Evolutionary conservation across 1,140 invertebrate genomes (phyloP), one percentile per base, ranked within the genome.

Genomic region (Phortica variegata): DNA sequence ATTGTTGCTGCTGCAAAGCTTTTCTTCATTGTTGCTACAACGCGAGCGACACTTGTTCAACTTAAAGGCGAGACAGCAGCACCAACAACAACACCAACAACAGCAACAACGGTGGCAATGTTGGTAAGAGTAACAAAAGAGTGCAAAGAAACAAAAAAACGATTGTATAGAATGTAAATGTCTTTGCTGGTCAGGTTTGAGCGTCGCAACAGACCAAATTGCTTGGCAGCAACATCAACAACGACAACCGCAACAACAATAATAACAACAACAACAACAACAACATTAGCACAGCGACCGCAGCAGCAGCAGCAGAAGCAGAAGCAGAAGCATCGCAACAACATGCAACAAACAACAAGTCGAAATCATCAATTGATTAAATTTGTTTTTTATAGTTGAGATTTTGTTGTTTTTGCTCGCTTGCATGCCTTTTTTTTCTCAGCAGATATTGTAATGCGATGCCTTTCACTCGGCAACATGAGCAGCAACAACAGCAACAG

Each of bases 281-380:
- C 58, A 42, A 47, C 48, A 51, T 43, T 63, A 59, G 52, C 58
- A 55, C 49, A 47, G 55, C 55, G 39, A 55, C 21, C 41, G 36
- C 37, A 41, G 15, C n/a, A n/a, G n/a, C n/a, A n/a, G n/a, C n/a
- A n/a, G n/a, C n/a, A n/a, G n/a, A n/a, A n/a, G n/a, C n/a, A n/a
- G n/a, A n/a, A n/a, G n/a, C n/a, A n/a, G n/a, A n/a, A n/a, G n/a
- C n/a, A n/a, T n/a, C n/a, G 12, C 36, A 37, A 52, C 59, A 49
- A 45, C 19, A 47, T 52, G 60, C 60, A 41, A 20, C 40, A 38
- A 26, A 19, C 16, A 13, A 36, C n/a, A n/a, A n/a, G n/a, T n/a
- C n/a, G n/a, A n/a, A n/a, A n/a, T 66, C 63, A 66, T 66, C 63
- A 66, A 66, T 66, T 66, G 63, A 66, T 66, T 66, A 66, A 68